These are phyloP conservation scores for Calameuta pallipes DNA, from an alignment of 2,888 invertebrate species.

Conservation along the genomic window DNA sequence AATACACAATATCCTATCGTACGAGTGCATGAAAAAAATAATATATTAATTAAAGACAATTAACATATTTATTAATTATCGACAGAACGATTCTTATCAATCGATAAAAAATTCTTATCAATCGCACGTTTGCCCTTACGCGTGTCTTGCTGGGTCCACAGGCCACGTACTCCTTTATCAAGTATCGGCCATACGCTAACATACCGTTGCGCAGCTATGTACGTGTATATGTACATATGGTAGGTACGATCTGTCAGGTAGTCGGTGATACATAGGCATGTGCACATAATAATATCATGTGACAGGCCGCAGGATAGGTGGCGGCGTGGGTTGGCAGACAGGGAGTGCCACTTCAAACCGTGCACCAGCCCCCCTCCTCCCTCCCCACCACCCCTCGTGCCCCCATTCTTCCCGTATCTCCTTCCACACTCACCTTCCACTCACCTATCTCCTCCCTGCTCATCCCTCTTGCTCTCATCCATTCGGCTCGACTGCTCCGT, in stretches of 20 bases:
- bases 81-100: neutral
- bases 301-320: slow-evolving; percentile 50
- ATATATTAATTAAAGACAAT: neutral
- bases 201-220: slow-evolving; percentile 15
- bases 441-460: slow-evolving; percentile 13
- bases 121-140: neutral
- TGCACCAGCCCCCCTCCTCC: slow-evolving; percentile 14
- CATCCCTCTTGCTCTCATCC: slow-evolving; percentile 4
- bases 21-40: neutral
- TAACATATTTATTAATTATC: neutral
- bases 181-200: slow-evolving; percentile 30
- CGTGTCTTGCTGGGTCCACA: neutral
- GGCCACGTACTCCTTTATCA: slow-evolving; percentile 41
- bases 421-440: slow-evolving; percentile 5
- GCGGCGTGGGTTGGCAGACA: slow-evolving; percentile 62
- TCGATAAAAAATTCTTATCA: neutral
- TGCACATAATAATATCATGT: slow-evolving; percentile 58
- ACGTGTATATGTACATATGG: slow-evolving; percentile 40
- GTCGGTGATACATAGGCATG: slow-evolving; percentile 57
- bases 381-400: slow-evolving; percentile 14
- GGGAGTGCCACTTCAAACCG: slow-evolving; percentile 60
- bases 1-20: too few relatives aligned
- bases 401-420: slow-evolving; percentile 18
- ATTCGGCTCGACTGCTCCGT: slow-evolving; percentile 24
- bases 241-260: slow-evolving; percentile 60